Evolutionary conservation across 2,113 vertebrate species (phyloP), one percentile per base, ranked within the genome.

Genomic region (Tichodroma muraria): DNA sequence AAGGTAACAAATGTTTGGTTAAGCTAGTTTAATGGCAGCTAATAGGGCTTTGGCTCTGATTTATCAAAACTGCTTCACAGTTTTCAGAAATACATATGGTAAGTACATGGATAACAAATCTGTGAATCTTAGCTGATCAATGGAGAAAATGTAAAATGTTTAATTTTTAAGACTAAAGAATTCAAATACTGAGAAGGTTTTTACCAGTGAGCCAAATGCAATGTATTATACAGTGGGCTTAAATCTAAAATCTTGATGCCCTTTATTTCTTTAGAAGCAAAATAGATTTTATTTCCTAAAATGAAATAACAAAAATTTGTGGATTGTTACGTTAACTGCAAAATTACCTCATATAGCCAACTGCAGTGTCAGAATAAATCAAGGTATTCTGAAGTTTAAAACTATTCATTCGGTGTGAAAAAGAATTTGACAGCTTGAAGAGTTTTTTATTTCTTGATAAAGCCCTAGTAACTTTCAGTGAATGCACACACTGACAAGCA

Each of bases 11-110:
- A 50, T 33, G 44, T 88, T 92, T 75, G 76, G 28, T 37, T 71
- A 85, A 93, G 77, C 37, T 79, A 93, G 79, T 85, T 95, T 91
- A 88, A 89, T 73, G 38, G 49, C 80, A 82, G 27, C 53, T 93
- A 95, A 75, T 47, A 64, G 79, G 61, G 80, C 35, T 89, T 84
- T 95, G 61, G 52, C 75, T 92, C 73, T 71, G 42, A 81, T 93
- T 91, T 91, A 86, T 70, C 84, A 79, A 60, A 95, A 88, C 19
- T 73, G 49, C 73, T 93, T 63, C 3, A 47, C 35, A 92, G 84
- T 90, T 86, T 94, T 83, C 28, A 47, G 53, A 95, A 90, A 88
- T 86, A 71, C 59, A 35, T 71, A 31, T 79, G 86, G 86, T 95
- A 93, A 94, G 85, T 89, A 83, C 37, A 38, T 80, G 70, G 45